phyloP scores from a whole-genome alignment of 2,888 invertebrate genomes.

The Panzeria rudis region DNA sequence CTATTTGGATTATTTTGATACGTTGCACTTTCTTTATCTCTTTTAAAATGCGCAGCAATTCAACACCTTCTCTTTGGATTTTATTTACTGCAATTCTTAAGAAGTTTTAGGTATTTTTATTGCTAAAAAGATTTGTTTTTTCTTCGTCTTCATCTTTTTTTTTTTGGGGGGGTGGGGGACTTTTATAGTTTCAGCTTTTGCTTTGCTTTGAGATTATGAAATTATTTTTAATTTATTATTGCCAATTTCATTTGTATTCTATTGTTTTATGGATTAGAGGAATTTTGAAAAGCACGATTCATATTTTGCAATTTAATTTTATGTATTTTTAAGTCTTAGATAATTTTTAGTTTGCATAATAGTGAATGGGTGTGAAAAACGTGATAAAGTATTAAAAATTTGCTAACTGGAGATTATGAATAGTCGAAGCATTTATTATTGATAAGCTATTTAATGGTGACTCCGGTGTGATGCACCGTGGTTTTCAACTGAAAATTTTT shows the following conservation, averaged over 20 bases:
- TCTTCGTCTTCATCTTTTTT: neutral
- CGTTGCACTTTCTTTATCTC: constrained; percentile 52
- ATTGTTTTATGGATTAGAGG: constrained; percentile 34
- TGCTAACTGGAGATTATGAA: neutral
- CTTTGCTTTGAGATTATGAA: neutral
- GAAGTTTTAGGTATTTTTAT: neutral
- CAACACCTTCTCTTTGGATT: neutral
- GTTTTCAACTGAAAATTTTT: too few relatives aligned
- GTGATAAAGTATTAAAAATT: constrained; percentile 9
- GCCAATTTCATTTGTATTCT: constrained; percentile 1
- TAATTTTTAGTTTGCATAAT: neutral
- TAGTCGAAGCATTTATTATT: neutral
- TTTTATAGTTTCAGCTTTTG: too few relatives aligned
- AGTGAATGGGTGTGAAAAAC: constrained; percentile 33
- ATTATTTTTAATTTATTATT: neutral
- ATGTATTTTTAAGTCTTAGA: neutral
- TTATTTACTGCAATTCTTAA: neutral
- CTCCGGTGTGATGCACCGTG: too few relatives aligned
- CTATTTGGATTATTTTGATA: constrained; percentile 48
- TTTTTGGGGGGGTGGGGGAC: too few relatives aligned
- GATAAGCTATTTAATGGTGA: neutral
- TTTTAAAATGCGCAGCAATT: constrained; percentile 13
- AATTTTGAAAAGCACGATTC: constrained; percentile 39
- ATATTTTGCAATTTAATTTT: constrained; percentile 1
- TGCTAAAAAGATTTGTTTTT: neutral